Base-by-base conservation (phyloP, 2,113 vertebrate species). In the Cygnus buccinator region DNA sequence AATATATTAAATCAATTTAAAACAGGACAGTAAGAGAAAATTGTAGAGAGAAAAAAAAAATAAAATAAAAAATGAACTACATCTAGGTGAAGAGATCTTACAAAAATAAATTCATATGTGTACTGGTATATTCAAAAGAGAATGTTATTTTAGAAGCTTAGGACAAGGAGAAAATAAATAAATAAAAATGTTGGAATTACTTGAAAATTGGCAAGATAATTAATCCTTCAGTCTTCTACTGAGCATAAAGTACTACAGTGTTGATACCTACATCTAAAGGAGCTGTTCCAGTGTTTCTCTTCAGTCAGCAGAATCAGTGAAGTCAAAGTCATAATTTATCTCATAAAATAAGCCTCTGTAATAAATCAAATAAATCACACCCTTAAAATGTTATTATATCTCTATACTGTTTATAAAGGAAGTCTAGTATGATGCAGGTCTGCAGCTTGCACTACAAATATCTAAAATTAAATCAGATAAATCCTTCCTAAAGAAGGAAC, bases 81-180 rank as follows among this genome's bases (percentile, higher is more conserved):
- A n/a, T 4, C 18, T 31, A 33, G 5, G 5, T 65, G 52, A 75
- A 55, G 22, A 76, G 25, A 4, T 78, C 11, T 58, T 43, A 22
- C 2, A 13, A 2, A 33, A 7, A 15, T 4, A 59, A 66, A 59
- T 19, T 33, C 0, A 0, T 37, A 19, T 2, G 4, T 10, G 13
- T 2, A 8, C 3, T 7, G 14, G 4, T 39, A 18, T 8, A 50
- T 41, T 81, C 2, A n/a, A 54, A 70, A 54, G 5, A 41, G 3
- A 80, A 43, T 33, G 0, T 1, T 31, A 18, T n/a, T 79, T 77
- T 54, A 61, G 35, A n/a, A 73, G 3, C 2, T 22, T 19, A 41
- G 37, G 12, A 16, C 2, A 21, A 20, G 1, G 11, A 13, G 17
- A 3, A 65, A 35, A 44, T 8, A 19, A 5, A 31, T 33, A 31